A percentile compares a stretch with the other conserved stretches of the same genome.
phyloP scores from a whole-genome alignment of 2,113 vertebrate species.

The Orcinus orca region DNA sequence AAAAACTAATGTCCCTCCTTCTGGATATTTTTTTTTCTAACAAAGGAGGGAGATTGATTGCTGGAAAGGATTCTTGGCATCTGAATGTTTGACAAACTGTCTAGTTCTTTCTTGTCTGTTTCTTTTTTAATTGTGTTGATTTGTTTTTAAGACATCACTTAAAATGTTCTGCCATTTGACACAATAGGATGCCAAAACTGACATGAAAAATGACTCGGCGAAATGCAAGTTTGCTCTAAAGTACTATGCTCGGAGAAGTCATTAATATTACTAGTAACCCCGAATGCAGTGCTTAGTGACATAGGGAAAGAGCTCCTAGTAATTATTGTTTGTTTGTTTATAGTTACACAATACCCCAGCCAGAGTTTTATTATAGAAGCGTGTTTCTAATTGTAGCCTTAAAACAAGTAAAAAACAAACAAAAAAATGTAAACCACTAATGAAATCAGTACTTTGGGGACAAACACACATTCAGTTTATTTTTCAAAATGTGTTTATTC shows the following conservation, averaged over 20 bases:
- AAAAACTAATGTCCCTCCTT: background rate
- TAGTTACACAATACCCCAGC: conserved; percentile 41
- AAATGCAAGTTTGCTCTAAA: conserved; percentile 38
- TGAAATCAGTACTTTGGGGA: conserved; percentile 70
- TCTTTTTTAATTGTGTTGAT: conserved; percentile 72
- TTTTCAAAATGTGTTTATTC: conserved; percentile 66
- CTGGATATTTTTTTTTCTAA: background rate
- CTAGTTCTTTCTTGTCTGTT: conserved; percentile 63
- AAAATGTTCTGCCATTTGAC: conserved; percentile 60
- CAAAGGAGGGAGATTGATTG: conserved; percentile 22
- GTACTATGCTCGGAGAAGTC: conserved; percentile 21
- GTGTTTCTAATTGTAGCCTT: conserved; percentile 79
- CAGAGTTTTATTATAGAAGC: conserved; percentile 72
- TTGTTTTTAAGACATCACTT: conserved; percentile 64
- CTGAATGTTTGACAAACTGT: conserved; percentile 47
- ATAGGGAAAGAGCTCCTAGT: conserved; percentile 40
- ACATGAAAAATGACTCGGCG: conserved; percentile 66
- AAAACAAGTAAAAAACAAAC: conserved; percentile 61
- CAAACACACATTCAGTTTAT: conserved; percentile 64
- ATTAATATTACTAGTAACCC: conserved; percentile 66
- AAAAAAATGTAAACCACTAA: conserved; percentile 72
- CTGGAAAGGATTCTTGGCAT: conserved; percentile 53
- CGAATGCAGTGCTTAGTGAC: conserved; percentile 33
- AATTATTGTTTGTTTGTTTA: conserved; percentile 55
- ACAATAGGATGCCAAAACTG: background rate